Base-by-base conservation (phyloP, 1,140 invertebrate genomes). In the Probaryconus sp. region DNA sequence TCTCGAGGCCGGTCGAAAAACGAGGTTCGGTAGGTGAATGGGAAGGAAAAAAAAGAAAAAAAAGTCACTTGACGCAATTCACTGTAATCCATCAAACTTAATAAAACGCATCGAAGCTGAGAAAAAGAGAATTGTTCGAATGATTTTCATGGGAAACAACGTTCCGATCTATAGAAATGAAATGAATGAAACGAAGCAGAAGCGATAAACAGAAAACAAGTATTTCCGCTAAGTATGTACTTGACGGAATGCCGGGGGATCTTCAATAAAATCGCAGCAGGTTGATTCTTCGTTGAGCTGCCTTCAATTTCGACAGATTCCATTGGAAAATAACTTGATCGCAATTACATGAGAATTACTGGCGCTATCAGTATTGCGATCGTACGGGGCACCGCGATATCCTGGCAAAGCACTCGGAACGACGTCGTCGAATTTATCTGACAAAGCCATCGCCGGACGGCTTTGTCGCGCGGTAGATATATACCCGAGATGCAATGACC, bases 341-440 rank as follows among this genome's bases (percentile, higher is more conserved):
- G 48, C 70, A 73, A 73, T 73, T 73, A 67, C 70, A 73, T 67
- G 61, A 67, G 70, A 64, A 72, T 72, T 64, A 72, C 60, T 72
- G 45, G 60, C 50, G 47, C 58, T 72, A 72, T 72, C 60, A 38
- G 58, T 63, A 64, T 60, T 64, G 21, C 53, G 43, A 72, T 72
- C 60, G 69, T 68, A 58, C 58, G 68, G 58, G 67, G 67, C 51
- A 71, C 68, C 58, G 35, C 58, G 60, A 56, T 63, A 71, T 71
- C 68, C 68, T 37, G 53, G 35, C 63, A 61, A 70, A 61, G 56
- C 51, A 63, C 42, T 71, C 56, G 33, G 13, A 71, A 63, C 60
- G 68, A 71, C 60, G 61, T 63, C 60, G 68, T 63, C 58, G 68
- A 71, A 71, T 71, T 71, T 71, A 71, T 71, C 68, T 63, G 68